Evolutionary conservation across 2,888 invertebrate genomes (phyloP), one percentile per base, ranked within the genome.

Genomic region (Drosophila mimetica): DNA sequence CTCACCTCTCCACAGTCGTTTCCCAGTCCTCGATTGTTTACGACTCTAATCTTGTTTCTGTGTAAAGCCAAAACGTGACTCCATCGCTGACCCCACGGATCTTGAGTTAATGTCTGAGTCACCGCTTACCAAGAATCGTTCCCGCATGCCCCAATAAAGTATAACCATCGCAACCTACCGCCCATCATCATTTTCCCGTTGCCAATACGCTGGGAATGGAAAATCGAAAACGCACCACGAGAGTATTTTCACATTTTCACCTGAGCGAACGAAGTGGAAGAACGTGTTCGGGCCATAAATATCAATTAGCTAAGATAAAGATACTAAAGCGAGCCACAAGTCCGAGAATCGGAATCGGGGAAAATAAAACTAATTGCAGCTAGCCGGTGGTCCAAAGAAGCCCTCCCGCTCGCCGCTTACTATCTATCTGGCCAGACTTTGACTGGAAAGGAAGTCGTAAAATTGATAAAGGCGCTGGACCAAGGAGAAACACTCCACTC

Each of bases 281-380:
- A 88, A 76, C 88, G 80, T 86, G 86, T 67, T 66, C 50, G 41
- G 72, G 61, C 73, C 57, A 79, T 85, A 88, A 85, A 85, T 83
- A 86, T 78, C 81, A 88, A 86, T 88, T 80, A 80, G 71, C 74
- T 53, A 48, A 70, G 84, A 78, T 78, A 82, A 61, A 65, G 66
- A 72, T 63, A 70, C 65, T 47, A 28, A 77, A 58, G 44, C 67
- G 71, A 63, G 55, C 65, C 70, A 61, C 60, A 50, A 53, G 28
- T 44, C 34, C 42, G 55, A 30, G 73, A 25, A 25, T 25, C 25
- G 25, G 25, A 59, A 42, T 69, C 63, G 50, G 50, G 50, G 59
- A 48, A 71, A 71, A 75, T 63, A 67, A 75, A 72, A 75, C 84
- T 84, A 84, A 84, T 88, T 84, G 84, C 78, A 66, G 75, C 64